Evolutionary conservation across 2,797 vertebrate species (phyloP).

Genomic region (Numenius phaeopus): DNA sequence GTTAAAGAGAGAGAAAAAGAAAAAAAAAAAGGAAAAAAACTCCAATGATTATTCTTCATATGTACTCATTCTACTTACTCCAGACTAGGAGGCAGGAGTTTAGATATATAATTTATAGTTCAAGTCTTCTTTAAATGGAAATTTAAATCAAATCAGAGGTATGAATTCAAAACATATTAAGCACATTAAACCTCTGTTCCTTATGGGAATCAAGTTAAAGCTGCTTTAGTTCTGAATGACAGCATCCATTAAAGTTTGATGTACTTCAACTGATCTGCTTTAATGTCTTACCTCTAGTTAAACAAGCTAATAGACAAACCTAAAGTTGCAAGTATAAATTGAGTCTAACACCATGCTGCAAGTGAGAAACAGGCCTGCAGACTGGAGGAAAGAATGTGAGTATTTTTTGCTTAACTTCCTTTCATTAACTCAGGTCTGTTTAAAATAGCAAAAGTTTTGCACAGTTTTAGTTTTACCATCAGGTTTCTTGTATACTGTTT

Average conservation of each 20-base stretch:
- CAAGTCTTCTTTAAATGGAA: background rate
- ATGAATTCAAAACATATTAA: slow-evolving; percentile 27
- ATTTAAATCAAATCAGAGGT: slow-evolving; percentile 30
- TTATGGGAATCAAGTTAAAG: slow-evolving; percentile 10
- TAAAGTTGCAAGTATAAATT: background rate
- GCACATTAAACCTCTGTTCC: background rate
- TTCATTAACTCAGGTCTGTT: background rate
- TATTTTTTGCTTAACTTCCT: background rate
- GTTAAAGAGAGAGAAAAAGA: background rate
- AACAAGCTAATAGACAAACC: slow-evolving; percentile 4
- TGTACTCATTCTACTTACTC: background rate
- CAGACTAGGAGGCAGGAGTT: background rate
- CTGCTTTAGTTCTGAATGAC: background rate
- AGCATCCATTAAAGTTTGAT: slow-evolving; percentile 39
- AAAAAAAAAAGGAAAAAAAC: fast-evolving
- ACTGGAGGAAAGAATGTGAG: background rate
- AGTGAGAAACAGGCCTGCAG: background rate
- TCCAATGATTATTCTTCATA: background rate
- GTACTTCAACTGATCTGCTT: background rate
- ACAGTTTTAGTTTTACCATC: background rate
- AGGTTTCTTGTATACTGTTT: background rate
- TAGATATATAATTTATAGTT: background rate
- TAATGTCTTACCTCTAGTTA: background rate
- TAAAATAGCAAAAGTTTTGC: background rate
- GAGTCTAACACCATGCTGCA: background rate